Conservation (phyloP, 35 echinoderm and acorn worm species). For the Ptychodera flava region DNA sequence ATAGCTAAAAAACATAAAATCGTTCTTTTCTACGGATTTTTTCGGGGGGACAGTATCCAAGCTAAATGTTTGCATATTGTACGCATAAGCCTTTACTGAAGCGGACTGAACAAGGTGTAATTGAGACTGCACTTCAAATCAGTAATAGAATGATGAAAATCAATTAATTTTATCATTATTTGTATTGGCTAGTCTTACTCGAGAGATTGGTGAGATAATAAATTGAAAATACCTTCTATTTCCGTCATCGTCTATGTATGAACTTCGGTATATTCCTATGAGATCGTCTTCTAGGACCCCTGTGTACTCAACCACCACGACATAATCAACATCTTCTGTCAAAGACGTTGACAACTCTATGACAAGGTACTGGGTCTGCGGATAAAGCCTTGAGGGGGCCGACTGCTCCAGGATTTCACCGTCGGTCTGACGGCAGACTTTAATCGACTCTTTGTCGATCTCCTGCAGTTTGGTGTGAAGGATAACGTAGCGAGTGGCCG, state of each 20-base stretch:
- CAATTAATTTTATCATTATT: too few relatives aligned
- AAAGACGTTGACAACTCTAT: background rate
- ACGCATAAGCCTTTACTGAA: too few relatives aligned
- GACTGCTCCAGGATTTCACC: background rate
- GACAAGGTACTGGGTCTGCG: constrained; percentile 5
- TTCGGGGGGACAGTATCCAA: too few relatives aligned
- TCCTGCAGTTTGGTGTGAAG: constrained; percentile 68
- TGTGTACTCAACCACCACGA: background rate
- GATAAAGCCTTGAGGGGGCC: constrained; percentile 2
- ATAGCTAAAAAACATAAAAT: too few relatives aligned
- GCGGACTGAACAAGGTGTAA: too few relatives aligned
- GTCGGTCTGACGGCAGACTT: constrained; percentile 11
- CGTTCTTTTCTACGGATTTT: too few relatives aligned
- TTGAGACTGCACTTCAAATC: too few relatives aligned
- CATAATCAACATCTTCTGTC: background rate
- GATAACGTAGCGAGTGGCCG: constrained; percentile 44
- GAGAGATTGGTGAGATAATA: too few relatives aligned
- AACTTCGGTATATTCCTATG: constrained; percentile 53
- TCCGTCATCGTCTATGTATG: constrained; percentile 8
- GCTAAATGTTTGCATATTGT: too few relatives aligned
- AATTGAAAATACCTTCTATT: too few relatives aligned
- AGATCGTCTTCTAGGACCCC: constrained; percentile 8
- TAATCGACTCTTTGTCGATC: constrained; percentile 8
- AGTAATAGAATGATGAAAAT: too few relatives aligned
- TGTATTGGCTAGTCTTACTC: too few relatives aligned